Percentiles rank a stretch among this genome's conserved stretches.
phyloP scores from a whole-genome alignment of 1,140 invertebrate genomes.

The Trialeurodes vaporariorum region DNA sequence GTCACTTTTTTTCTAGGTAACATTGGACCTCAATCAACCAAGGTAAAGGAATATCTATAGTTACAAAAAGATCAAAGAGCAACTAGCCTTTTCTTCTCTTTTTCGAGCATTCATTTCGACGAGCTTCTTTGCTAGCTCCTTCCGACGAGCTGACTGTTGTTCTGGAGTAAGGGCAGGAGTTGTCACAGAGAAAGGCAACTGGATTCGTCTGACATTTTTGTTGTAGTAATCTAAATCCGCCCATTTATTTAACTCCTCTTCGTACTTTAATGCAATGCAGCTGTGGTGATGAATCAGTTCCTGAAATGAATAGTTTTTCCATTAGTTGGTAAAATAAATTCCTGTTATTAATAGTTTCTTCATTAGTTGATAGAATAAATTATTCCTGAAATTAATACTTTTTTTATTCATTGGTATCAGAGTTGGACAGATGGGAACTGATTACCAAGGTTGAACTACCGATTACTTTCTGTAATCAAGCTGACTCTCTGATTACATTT shows the following conservation, averaged over 20 bases:
- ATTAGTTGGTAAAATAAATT: too few relatives aligned
- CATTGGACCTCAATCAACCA: too few relatives aligned
- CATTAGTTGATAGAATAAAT: too few relatives aligned
- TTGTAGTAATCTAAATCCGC: constrained; percentile 70
- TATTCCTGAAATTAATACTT: too few relatives aligned
- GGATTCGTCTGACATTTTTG: constrained; percentile 66
- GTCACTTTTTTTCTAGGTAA: too few relatives aligned
- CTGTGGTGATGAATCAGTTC: constrained; percentile 74
- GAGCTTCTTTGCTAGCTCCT: constrained; percentile 65
- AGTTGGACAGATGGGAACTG: too few relatives aligned
- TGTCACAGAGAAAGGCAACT: constrained; percentile 58
- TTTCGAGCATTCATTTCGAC: constrained; percentile 77
- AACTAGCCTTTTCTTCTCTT: constrained; percentile 55
- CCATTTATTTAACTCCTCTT: constrained; percentile 68
- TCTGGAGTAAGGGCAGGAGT: constrained; percentile 41
- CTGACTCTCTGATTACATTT: too few relatives aligned
- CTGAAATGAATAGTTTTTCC: constrained; percentile 31
- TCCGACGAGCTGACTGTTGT: constrained; percentile 73
- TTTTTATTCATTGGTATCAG: too few relatives aligned
- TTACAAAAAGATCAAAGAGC: constrained; percentile 1
- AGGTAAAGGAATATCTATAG: too few relatives aligned
- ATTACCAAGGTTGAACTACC: too few relatives aligned
- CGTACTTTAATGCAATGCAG: constrained; percentile 62
- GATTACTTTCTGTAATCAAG: too few relatives aligned
- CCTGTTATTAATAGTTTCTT: too few relatives aligned